These are phyloP conservation scores for Nothobranchius furzeri DNA, from an alignment of 2,113 vertebrate genomes.

Conservation along the genomic window DNA sequence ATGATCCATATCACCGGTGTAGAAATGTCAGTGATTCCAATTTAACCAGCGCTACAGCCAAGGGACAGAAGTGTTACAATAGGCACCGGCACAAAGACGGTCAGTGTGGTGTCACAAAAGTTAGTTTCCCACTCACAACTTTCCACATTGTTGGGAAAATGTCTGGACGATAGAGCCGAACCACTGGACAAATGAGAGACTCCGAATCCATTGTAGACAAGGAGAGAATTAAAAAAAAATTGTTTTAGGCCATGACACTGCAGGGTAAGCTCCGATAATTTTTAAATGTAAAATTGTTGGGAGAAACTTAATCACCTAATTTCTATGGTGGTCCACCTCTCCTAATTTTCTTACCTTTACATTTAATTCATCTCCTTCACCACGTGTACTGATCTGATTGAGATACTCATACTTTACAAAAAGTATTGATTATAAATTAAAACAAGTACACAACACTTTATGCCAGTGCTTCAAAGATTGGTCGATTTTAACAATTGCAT, in stretches of 20 bases:
- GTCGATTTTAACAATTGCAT: no score
- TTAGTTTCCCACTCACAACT: slow-evolving; percentile 20
- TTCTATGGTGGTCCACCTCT: slow-evolving; percentile 65
- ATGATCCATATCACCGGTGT: slow-evolving; percentile 62
- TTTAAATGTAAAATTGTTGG: slow-evolving; percentile 69
- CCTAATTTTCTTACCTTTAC: slow-evolving; percentile 46
- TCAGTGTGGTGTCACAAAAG: slow-evolving; percentile 3
- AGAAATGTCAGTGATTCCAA: slow-evolving; percentile 74
- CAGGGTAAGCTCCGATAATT: slow-evolving; percentile 59
- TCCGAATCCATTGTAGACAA: background rate
- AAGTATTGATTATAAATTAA: no score
- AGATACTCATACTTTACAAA: no score
- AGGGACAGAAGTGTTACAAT: slow-evolving; percentile 44
- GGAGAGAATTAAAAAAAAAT: background rate
- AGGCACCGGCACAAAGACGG: slow-evolving; percentile 34
- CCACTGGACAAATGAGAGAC: no score
- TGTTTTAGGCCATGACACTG: slow-evolving; percentile 37
- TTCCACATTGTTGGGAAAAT: background rate
- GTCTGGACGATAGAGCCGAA: background rate
- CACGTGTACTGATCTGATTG: no score
- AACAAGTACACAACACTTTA: no score
- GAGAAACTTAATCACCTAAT: slow-evolving; percentile 50
- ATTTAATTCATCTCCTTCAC: slow-evolving; percentile 55
- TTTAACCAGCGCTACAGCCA: slow-evolving; percentile 53
- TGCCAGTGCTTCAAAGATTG: no score